Percentiles rank a stretch among this genome's conserved stretches.
phyloP scores from a whole-genome alignment of 2,888 invertebrate genomes.

The Dinocampus coccinellae region DNA sequence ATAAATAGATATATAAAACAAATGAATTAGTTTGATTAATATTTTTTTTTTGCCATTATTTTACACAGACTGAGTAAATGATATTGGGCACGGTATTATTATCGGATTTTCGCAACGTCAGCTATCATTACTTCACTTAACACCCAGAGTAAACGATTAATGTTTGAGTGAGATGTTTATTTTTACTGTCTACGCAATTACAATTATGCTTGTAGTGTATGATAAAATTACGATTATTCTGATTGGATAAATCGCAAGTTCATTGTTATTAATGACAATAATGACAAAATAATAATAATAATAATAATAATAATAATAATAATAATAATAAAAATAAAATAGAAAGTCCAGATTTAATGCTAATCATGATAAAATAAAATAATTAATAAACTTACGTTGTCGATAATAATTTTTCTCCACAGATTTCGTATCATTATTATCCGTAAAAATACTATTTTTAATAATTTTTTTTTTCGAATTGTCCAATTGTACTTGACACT shows the following conservation, averaged over 20 bases:
- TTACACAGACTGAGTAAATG: not conserved
- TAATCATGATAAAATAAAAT: too few relatives aligned
- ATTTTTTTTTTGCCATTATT: not conserved
- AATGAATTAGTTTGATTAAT: too few relatives aligned
- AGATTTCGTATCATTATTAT: not conserved
- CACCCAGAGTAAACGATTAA: not conserved
- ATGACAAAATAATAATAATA: too few relatives aligned
- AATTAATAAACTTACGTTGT: conserved; percentile 4
- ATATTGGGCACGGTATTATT: not conserved
- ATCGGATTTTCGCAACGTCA: not conserved
- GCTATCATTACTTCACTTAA: not conserved
- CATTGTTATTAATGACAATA: too few relatives aligned
- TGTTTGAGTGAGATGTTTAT: not conserved
- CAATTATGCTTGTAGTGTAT: too few relatives aligned
- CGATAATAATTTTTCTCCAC: not conserved
- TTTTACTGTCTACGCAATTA: too few relatives aligned
- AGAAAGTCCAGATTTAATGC: too few relatives aligned
- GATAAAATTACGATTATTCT: not conserved
- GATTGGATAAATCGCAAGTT: not conserved
- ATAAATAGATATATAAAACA: too few relatives aligned
- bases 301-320: too few relatives aligned
- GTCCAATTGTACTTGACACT: conserved; percentile 36
- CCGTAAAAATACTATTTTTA: not conserved
- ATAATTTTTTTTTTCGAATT: conserved; percentile 32
- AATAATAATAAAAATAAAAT: too few relatives aligned